These are phyloP conservation scores for Gnathonemus echidnorhynchus DNA, from an alignment of 2,113 vertebrate species.

Conservation along the genomic window DNA sequence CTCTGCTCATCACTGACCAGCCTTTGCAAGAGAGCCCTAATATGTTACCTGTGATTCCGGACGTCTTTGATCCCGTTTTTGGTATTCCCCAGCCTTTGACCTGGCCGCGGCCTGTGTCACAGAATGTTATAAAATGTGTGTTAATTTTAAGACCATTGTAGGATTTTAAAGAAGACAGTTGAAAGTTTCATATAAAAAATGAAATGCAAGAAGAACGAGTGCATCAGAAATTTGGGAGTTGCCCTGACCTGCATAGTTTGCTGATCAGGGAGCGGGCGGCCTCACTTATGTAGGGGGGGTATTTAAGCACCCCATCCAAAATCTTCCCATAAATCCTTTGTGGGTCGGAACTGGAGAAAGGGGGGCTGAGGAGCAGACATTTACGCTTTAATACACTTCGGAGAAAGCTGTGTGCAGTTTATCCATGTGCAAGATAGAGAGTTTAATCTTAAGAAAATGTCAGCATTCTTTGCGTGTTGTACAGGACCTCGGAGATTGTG, in stretches of 20 bases:
- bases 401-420: not conserved
- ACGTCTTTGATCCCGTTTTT: slow-evolving; percentile 70
- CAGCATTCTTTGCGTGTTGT: not conserved
- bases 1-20: not conserved
- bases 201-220: not conserved
- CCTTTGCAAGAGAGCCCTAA: not conserved
- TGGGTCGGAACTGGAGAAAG: slow-evolving; percentile 69
- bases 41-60: slow-evolving; percentile 62
- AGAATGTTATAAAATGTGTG: not conserved
- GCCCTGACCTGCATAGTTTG: slow-evolving; percentile 68
- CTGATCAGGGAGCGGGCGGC: slow-evolving; percentile 64
- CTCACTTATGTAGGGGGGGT: slow-evolving; percentile 60
- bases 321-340: slow-evolving; percentile 70
- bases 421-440: not conserved
- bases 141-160: not conserved
- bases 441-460: not conserved
- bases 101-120: slow-evolving; percentile 58
- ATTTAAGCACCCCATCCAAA: slow-evolving; percentile 62
- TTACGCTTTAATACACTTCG: not conserved
- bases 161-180: not conserved
- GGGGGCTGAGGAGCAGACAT: slow-evolving; percentile 52
- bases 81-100: slow-evolving; percentile 68
- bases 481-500: not conserved
- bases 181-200: not conserved
- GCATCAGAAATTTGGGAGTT: no score